A percentile compares a stretch with the other conserved stretches of the same genome.
Evolutionary conservation across 2,888 invertebrate genomes (phyloP).

Genomic region (Notodonta dromedarius): DNA sequence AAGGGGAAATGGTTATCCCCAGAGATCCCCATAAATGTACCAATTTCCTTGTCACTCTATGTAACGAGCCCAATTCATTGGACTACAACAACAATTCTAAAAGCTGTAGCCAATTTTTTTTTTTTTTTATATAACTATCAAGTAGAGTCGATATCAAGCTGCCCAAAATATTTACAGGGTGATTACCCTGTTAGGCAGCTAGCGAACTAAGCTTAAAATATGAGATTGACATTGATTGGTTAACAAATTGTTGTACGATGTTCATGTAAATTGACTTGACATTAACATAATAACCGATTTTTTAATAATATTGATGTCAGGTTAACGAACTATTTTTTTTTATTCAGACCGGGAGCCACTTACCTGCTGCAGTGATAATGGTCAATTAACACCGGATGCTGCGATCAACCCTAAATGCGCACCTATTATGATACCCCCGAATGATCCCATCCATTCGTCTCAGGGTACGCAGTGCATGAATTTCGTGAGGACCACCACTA

Average conservation of each 20-base stretch:
- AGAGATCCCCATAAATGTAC: constrained; percentile 10
- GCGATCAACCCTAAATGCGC: constrained; percentile 65
- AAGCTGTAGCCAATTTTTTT: no score
- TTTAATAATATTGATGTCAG: constrained; percentile 1
- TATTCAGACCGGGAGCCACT: constrained; percentile 61
- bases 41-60: constrained; percentile 24
- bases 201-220: no score
- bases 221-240: not conserved
- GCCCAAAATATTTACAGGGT: no score
- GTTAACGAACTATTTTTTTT: constrained; percentile 7
- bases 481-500: constrained; percentile 88
- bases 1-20: constrained; percentile 17
- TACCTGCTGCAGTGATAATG: constrained; percentile 70
- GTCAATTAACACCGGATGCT: constrained; percentile 57
- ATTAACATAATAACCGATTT: no score
- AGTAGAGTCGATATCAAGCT: no score
- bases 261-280: no score
- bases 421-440: constrained; percentile 66
- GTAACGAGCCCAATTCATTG: constrained; percentile 4
- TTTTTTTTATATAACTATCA: no score
- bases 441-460: constrained; percentile 73
- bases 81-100: no score
- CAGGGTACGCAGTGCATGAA: constrained; percentile 87
- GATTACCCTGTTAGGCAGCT: constrained; percentile 1
- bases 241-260: no score